A percentile compares a stretch with the other conserved stretches of the same genome.
Conservation (phyloP, 1,140 invertebrate species). For the Ostrea denselamellosa region DNA sequence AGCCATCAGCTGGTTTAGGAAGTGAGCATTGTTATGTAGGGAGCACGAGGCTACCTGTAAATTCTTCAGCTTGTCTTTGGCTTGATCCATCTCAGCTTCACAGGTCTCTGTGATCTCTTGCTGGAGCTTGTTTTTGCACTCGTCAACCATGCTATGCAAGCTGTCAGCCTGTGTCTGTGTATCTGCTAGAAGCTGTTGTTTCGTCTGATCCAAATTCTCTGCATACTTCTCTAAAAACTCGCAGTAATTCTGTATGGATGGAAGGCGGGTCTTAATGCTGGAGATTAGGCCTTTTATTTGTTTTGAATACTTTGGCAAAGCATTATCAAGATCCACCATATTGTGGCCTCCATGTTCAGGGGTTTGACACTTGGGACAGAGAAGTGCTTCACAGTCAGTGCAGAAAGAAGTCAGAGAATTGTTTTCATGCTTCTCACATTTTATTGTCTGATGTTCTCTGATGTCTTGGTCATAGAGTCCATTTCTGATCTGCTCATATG, state of each 20-base stretch:
- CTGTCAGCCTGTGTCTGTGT: constrained; percentile 66
- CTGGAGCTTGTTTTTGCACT: constrained; percentile 59
- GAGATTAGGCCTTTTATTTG: constrained; percentile 64
- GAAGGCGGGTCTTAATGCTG: constrained; percentile 62
- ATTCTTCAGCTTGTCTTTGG: constrained; percentile 59
- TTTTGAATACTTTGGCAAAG: constrained; percentile 57
- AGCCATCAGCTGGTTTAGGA: constrained; percentile 60
- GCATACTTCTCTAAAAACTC: constrained; percentile 65
- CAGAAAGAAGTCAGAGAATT: constrained; percentile 64
- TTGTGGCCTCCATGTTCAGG: constrained; percentile 66
- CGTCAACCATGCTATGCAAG: constrained; percentile 71
- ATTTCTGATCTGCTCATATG: constrained; percentile 67
- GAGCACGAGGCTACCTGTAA: constrained; percentile 59
- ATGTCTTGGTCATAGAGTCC: constrained; percentile 74
- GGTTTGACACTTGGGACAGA: constrained; percentile 68
- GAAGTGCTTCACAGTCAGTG: constrained; percentile 64
- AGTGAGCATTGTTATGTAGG: constrained; percentile 62
- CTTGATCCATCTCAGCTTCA: constrained; percentile 59
- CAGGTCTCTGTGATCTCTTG: constrained; percentile 56
- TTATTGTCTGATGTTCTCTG: constrained; percentile 60
- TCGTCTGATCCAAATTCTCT: constrained; percentile 57
- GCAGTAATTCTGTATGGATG: constrained; percentile 63
- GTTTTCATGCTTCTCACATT: constrained; percentile 62
- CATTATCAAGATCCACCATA: constrained; percentile 56
- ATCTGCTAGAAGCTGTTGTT: constrained; percentile 49